Percentiles rank a stretch among this genome's conserved stretches.
Conservation (phyloP, 2,888 invertebrate genomes). For the Perithous albicinctus region DNA sequence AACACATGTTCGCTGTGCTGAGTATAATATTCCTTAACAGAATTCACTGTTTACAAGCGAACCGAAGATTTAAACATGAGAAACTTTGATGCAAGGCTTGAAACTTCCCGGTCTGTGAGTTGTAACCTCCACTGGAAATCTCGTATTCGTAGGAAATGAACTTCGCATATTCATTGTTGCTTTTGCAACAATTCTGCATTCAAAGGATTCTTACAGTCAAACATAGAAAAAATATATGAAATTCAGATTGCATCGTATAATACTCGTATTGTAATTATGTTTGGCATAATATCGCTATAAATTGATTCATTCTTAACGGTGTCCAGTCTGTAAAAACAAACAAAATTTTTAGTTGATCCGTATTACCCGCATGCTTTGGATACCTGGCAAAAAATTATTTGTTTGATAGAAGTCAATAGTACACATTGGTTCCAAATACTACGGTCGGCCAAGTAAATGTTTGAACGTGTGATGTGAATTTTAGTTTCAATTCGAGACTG, state of each 20-base stretch:
- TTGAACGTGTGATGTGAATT: no score
- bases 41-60: constrained; percentile 12
- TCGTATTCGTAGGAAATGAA: constrained; percentile 46
- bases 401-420: no score
- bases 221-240: neutral
- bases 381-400: no score
- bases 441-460: no score
- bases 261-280: neutral
- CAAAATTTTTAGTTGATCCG: no score
- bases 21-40: constrained; percentile 32
- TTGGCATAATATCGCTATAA: neutral
- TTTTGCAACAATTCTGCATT: constrained; percentile 4
- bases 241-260: neutral
- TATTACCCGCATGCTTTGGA: no score
- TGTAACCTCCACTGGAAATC: constrained; percentile 18
- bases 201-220: neutral
- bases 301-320: no score
- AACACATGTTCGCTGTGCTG: constrained; percentile 37
- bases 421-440: no score
- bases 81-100: constrained; percentile 37
- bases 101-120: constrained; percentile 7
- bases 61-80: neutral
- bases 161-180: constrained; percentile 18
- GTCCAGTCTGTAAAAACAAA: no score
- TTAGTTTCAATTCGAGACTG: no score